These are phyloP conservation scores for Petrocephalus zakoni DNA, from an alignment of 2,113 vertebrate species.

Conservation along the genomic window DNA sequence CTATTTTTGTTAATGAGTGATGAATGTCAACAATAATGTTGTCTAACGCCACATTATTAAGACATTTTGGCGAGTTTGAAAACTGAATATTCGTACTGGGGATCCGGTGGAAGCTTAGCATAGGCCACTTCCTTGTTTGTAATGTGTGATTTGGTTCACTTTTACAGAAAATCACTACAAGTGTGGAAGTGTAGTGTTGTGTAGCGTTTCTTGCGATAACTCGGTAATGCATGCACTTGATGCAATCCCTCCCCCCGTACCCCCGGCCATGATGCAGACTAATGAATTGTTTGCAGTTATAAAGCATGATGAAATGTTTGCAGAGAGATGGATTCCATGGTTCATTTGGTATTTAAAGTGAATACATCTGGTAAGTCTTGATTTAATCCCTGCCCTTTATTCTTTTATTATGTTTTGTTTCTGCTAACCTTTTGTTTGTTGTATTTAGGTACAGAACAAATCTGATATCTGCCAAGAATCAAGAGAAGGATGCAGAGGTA, in stretches of 20 bases:
- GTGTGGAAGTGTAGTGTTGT: not conserved
- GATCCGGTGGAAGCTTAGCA: not conserved
- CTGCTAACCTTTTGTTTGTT: not conserved
- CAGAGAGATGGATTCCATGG: not conserved
- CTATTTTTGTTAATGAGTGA: too few species aligned
- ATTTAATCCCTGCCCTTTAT: not conserved
- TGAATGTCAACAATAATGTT: too few species aligned
- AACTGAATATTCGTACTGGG: not conserved
- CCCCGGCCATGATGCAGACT: not conserved
- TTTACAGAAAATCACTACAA: not conserved
- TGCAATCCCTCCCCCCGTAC: not conserved
- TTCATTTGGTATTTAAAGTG: not conserved
- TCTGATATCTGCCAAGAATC: constrained; percentile 75
- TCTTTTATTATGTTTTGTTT: not conserved
- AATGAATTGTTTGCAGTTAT: not conserved
- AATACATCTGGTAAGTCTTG: not conserved
- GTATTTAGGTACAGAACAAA: constrained; percentile 75
- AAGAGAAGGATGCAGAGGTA: constrained; percentile 70
- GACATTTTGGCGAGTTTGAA: too few species aligned
- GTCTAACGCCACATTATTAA: too few species aligned
- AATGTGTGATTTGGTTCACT: not conserved
- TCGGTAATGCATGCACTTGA: not conserved
- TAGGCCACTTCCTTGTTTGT: not conserved
- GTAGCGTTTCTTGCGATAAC: not conserved
- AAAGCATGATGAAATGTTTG: not conserved